A percentile compares a stretch with the other conserved stretches of the same genome.
Conservation (phyloP, 2,888 invertebrate genomes). For the Mesochorus sp. region DNA sequence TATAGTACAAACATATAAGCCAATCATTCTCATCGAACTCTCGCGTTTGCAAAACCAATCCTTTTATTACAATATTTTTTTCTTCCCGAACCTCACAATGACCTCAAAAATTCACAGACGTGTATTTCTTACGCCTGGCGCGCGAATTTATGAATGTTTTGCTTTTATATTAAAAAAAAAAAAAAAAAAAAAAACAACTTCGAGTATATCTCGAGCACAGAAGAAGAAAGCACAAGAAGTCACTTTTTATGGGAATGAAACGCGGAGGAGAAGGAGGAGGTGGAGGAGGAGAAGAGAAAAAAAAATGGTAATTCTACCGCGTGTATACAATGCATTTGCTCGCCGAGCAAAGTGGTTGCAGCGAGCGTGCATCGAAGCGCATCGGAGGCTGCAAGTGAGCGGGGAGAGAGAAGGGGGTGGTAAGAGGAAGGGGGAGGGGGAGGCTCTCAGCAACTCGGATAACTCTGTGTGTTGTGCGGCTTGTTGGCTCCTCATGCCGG, state of each 20-base stretch:
- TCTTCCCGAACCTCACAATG: no score
- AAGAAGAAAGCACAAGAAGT: background rate
- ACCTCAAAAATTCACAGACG: no score
- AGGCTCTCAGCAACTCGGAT: background rate
- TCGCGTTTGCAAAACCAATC: no score
- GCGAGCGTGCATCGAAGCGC: conserved; percentile 14
- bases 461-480: conserved; percentile 3
- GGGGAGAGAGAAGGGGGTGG: background rate
- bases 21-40: no score
- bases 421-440: background rate
- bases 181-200: background rate
- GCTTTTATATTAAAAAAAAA: no score
- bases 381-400: conserved; percentile 9
- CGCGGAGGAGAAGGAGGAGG: no score
- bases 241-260: background rate
- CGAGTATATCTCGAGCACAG: no score
- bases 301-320: background rate
- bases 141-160: no score
- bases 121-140: no score
- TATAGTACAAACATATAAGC: no score
- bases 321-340: background rate
- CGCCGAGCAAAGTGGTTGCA: background rate
- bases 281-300: background rate
- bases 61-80: no score
- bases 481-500: background rate